Base-by-base conservation (phyloP, 2,797 vertebrate species). In the Tragopan temminckii region DNA sequence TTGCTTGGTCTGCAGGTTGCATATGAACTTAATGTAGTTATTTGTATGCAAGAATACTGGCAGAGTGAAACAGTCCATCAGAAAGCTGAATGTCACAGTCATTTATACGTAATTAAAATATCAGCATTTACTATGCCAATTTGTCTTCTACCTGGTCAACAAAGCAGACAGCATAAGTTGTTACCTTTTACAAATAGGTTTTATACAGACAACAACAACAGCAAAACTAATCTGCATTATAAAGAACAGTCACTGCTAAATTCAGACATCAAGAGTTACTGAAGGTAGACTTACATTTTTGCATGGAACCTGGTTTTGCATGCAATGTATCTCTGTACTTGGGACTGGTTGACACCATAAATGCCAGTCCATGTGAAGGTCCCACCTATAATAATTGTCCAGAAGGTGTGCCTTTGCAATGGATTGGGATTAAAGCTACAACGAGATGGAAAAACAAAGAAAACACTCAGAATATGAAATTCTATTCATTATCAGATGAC, bases 311-410 rank as follows among this genome's bases (percentile, higher is more conserved):
- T 97, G 93, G 45, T 99, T 97, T 98, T 99, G 97, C 99, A 99
- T 71, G 99, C 98, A 92, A 99, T 98, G 92, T 99, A 99, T 98
- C 99, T 98, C 96, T 99, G 99, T 88, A 99, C 99, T 97, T 99
- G 99, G 68, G 99, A 98, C 88, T 99, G 99, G 96, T 99, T 99
- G 95, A 99, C 93, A 7, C 99, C 99, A 3, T 99, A 99, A 80
- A 99, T 97, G 46, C 98, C 92, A 74, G 98, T 96, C 99, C 99
- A 99, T 1, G 98, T 97, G 88, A 99, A 99, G 23, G 98, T 97
- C 36, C 99, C 99, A 45, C 99, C 99, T 23, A 99, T 77, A 36
- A 98, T 40, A 74, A 99, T 96, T 0, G 99, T 99, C 99, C 99
- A 99, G 97, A 99, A 99, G 1, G 99, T 99, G 91, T 99, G 98